These are phyloP conservation scores for Nyctibius grandis DNA, from an alignment of 2,797 vertebrate genomes.

Conservation along the genomic window DNA sequence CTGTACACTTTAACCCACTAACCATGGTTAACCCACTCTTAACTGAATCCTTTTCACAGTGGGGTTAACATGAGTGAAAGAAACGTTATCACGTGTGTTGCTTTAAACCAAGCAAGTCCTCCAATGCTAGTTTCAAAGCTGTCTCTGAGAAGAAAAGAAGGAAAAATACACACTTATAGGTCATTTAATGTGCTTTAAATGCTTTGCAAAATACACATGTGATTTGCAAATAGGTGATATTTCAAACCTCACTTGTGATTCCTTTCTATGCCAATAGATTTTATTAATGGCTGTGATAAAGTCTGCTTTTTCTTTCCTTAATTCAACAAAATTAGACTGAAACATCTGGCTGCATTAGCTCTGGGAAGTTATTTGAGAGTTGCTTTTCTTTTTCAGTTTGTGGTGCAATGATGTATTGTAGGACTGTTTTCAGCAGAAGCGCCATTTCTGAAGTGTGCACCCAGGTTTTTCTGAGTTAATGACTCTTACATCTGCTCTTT, in stretches of 20 bases:
- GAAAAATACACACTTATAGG: neutral
- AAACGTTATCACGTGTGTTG: neutral
- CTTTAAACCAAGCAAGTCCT: neutral
- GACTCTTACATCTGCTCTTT: neutral
- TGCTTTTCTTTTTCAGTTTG: neutral
- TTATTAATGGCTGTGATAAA: neutral
- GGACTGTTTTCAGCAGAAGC: neutral
- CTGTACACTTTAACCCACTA: conserved; percentile 27
- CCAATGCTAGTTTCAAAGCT: neutral
- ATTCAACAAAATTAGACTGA: conserved; percentile 6
- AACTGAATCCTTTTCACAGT: neutral
- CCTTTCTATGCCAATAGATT: conserved; percentile 12
- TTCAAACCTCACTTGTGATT: neutral
- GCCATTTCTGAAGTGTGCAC: neutral
- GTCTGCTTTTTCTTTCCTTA: conserved; percentile 29
- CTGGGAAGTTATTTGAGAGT: neutral
- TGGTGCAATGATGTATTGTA: neutral
- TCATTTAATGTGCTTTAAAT: neutral
- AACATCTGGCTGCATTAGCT: neutral
- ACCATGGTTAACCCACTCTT: conserved; percentile 31
- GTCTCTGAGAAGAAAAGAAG: neutral
- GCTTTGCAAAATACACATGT: neutral
- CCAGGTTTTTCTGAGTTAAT: neutral
- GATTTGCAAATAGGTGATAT: conserved; percentile 25
- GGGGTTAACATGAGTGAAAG: neutral